phyloP scores from a whole-genome alignment of 2,113 vertebrate genomes.

The Paradoxurus hermaphroditus region DNA sequence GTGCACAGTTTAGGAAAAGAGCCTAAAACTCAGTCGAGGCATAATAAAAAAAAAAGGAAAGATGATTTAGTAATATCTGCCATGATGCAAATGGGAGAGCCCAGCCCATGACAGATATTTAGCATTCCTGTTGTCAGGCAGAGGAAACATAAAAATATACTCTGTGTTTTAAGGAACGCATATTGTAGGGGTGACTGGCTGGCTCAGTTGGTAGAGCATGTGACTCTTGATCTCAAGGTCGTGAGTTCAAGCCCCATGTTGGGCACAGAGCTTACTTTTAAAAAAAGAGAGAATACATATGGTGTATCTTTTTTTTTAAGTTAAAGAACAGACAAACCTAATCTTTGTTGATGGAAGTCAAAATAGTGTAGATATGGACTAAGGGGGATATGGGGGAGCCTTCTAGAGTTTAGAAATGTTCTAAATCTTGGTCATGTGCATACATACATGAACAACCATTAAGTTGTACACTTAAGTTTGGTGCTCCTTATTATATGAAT shows the following conservation, averaged over 20 bases:
- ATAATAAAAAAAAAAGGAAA: neutral
- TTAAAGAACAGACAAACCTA: neutral
- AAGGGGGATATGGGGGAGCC: neutral
- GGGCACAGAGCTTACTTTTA: neutral
- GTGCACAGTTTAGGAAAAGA: constrained; percentile 28
- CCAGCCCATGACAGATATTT: neutral
- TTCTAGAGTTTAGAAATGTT: constrained; percentile 3
- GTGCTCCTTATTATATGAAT: neutral
- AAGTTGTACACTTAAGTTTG: neutral
- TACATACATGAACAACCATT: neutral
- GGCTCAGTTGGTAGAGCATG: neutral
- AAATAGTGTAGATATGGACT: neutral
- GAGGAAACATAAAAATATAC: neutral
- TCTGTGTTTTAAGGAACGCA: neutral
- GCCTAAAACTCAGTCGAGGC: neutral
- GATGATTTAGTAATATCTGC: neutral
- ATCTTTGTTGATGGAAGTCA: neutral
- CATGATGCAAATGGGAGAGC: neutral
- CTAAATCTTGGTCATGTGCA: neutral
- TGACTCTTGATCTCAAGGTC: neutral
- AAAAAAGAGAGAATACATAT: neutral
- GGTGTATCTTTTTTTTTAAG: neutral
- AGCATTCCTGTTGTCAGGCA: constrained; percentile 5
- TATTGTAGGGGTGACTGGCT: neutral
- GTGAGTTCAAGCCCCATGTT: neutral